Percentiles rank a stretch among this genome's conserved stretches.
phyloP scores from a whole-genome alignment of 2,797 vertebrate genomes.

The Dendrocincla fuliginosa region DNA sequence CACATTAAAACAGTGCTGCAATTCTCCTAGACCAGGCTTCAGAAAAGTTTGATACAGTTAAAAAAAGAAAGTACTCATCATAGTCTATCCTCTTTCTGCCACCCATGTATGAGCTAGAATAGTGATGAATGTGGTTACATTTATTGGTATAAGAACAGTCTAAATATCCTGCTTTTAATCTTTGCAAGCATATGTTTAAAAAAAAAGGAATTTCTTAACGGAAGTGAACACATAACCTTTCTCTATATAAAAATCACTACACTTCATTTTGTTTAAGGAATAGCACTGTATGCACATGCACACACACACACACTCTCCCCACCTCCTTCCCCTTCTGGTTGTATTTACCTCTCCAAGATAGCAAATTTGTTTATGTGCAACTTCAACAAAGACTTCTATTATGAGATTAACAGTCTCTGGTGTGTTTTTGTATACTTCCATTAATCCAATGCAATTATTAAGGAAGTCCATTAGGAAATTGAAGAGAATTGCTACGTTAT shows the following conservation, averaged over 20 bases:
- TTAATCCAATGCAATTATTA: slow-evolving; percentile 96
- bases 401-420: slow-evolving; percentile 99
- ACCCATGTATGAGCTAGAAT: not conserved
- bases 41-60: not conserved
- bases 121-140: not conserved
- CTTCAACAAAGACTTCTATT: slow-evolving; percentile 99
- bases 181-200: not conserved
- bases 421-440: slow-evolving; percentile 98
- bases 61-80: not conserved
- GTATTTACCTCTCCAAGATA: slow-evolving; percentile 94
- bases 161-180: not conserved
- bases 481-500: slow-evolving; percentile 95
- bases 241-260: not conserved
- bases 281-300: not conserved
- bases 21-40: not conserved
- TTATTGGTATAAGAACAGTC: not conserved
- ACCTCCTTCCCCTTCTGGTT: not conserved
- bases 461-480: slow-evolving; percentile 99
- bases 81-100: not conserved
- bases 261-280: not conserved
- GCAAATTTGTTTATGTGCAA: slow-evolving; percentile 99
- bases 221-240: not conserved
- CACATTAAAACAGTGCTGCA: not conserved
- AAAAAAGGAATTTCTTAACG: not conserved
- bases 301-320: not conserved